Conservation (phyloP, 2,888 invertebrate species). For the Sthenelais limicola region DNA sequence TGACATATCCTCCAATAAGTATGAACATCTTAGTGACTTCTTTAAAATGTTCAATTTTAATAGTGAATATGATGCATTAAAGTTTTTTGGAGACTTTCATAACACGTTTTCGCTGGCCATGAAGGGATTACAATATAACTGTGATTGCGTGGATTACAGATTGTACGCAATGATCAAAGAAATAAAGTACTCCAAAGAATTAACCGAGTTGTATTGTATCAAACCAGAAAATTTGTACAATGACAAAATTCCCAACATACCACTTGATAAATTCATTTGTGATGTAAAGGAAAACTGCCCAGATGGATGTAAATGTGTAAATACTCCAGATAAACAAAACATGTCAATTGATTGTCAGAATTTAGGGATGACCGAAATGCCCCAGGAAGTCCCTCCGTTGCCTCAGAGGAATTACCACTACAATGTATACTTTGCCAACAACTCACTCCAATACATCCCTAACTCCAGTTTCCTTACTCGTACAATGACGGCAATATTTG, state of each 20-base stretch:
- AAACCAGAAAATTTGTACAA: not conserved
- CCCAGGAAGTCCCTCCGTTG: not conserved
- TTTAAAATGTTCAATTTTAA: too few relatives aligned
- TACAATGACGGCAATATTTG: not conserved
- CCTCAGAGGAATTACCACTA: not conserved
- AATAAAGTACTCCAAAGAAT: not conserved
- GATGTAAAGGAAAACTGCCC: not conserved
- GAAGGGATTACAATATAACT: not conserved
- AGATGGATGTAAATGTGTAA: not conserved
- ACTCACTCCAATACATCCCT: not conserved
- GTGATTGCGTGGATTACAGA: constrained; percentile 21
- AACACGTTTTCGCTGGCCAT: too few relatives aligned
- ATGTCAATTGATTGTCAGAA: not conserved
- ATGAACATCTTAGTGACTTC: too few relatives aligned
- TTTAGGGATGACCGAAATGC: not conserved
- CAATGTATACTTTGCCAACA: not conserved
- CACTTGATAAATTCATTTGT: not conserved
- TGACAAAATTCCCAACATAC: not conserved
- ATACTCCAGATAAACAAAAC: not conserved
- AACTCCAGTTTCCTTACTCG: not conserved
- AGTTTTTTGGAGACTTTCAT: too few relatives aligned
- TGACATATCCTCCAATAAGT: too few relatives aligned
- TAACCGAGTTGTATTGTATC: not conserved
- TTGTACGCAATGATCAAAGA: not conserved
- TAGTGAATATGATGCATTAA: too few relatives aligned